Conservation (phyloP, 2,797 vertebrate genomes). For the Anableps anableps region DNA sequence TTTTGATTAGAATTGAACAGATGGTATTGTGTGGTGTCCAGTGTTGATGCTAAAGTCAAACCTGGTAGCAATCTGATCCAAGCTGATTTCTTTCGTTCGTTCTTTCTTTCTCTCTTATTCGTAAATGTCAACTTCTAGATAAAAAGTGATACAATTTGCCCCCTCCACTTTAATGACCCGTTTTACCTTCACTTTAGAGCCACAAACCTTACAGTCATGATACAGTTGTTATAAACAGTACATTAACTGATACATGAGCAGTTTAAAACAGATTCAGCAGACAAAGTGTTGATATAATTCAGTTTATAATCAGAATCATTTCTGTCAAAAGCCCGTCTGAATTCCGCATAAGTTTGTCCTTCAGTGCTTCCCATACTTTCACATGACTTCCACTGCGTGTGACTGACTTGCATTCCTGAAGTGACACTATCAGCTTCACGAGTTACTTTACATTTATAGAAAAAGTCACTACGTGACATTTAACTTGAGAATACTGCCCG, state of each 20-base stretch:
- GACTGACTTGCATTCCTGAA: constrained; percentile 78
- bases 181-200: too few relatives aligned
- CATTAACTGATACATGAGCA: not conserved
- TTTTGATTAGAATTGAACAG: not conserved
- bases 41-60: not conserved
- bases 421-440: not conserved
- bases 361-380: constrained; percentile 63
- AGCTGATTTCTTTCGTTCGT: too few relatives aligned
- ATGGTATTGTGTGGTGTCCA: too few relatives aligned
- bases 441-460: not conserved
- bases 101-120: not conserved
- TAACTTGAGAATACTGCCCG: too few relatives aligned
- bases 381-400: constrained; percentile 83
- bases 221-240: not conserved
- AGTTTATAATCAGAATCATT: not conserved
- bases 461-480: not conserved
- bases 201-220: not conserved
- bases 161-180: too few relatives aligned
- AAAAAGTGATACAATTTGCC: too few relatives aligned
- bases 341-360: constrained; percentile 63
- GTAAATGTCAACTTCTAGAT: not conserved
- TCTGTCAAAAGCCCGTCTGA: not conserved
- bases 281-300: not conserved
- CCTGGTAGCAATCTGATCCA: not conserved
- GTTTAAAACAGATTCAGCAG: not conserved